phyloP scores from a whole-genome alignment of 1,140 invertebrate species.

The Xylocopa sonorina region DNA sequence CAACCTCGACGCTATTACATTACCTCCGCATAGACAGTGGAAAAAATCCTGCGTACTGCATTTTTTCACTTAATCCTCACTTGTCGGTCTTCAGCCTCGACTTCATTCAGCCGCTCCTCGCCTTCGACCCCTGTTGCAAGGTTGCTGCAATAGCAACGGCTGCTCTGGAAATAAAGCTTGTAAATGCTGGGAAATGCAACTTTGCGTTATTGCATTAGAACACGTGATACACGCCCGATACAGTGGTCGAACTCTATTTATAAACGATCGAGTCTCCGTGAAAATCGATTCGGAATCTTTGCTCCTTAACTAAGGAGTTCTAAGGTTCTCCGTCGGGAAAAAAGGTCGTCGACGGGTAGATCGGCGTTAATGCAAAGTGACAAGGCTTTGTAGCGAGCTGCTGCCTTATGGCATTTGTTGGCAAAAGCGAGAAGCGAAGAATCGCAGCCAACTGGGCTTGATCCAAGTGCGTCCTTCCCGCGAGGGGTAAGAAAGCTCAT shows the following conservation, averaged over 20 bases:
- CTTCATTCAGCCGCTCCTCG: slow-evolving; percentile 27
- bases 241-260: slow-evolving; percentile 15
- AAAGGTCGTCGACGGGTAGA: slow-evolving; percentile 26
- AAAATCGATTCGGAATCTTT: slow-evolving; percentile 38
- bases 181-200: not conserved
- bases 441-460: slow-evolving; percentile 75
- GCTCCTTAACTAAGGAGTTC: slow-evolving; percentile 28
- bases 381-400: slow-evolving; percentile 46
- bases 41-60: slow-evolving; percentile 12
- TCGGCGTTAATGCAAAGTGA: slow-evolving; percentile 44
- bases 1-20: not conserved
- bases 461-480: slow-evolving; percentile 74
- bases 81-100: slow-evolving; percentile 30
- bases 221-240: too few relatives aligned
- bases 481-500: slow-evolving; percentile 72
- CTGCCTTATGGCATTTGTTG: slow-evolving; percentile 67
- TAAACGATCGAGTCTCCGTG: slow-evolving; percentile 1
- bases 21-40: not conserved
- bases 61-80: slow-evolving; percentile 44
- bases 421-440: slow-evolving; percentile 62
- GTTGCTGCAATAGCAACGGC: slow-evolving; percentile 3
- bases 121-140: slow-evolving; percentile 36
- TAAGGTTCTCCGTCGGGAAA: slow-evolving; percentile 6
- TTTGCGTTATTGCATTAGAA: slow-evolving; percentile 40
- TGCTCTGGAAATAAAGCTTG: slow-evolving; percentile 1